Conservation (phyloP, 2,797 vertebrate genomes). For the Aphelocoma californica region DNA sequence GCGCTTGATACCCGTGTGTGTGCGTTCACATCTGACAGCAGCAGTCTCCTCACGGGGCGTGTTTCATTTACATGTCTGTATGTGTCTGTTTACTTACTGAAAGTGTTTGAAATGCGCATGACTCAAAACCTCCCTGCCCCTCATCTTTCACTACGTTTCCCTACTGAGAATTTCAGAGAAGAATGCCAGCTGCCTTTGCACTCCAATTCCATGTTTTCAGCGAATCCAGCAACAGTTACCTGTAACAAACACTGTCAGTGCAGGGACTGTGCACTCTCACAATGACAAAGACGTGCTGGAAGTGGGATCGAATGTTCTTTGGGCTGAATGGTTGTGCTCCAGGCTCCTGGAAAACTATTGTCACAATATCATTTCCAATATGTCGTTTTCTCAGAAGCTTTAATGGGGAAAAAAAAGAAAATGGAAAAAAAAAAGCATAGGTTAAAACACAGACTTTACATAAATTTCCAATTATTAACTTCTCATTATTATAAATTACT, state of each 20-base stretch:
- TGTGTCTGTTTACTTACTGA: background rate
- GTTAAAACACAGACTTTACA: background rate
- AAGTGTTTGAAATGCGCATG: background rate
- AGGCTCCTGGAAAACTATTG: conserved; percentile 97
- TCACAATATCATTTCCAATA: conserved; percentile 98
- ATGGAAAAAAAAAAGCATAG: background rate
- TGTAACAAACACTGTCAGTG: conserved; percentile 93
- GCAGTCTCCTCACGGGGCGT: rapidly evolving
- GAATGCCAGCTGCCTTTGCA: background rate
- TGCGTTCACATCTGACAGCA: background rate
- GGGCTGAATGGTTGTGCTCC: conserved; percentile 95
- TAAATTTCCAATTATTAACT: background rate
- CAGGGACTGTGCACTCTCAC: conserved; percentile 91
- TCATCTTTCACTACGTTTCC: background rate
- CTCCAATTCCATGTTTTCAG: rapidly evolving
- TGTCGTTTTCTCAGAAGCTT: conserved; percentile 95
- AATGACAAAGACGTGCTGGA: conserved; percentile 96
- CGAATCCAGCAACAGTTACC: conserved; percentile 68
- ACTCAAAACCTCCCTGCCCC: background rate
- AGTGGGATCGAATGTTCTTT: conserved; percentile 94
- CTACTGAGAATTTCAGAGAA: background rate
- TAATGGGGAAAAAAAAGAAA: background rate
- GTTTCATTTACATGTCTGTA: rapidly evolving
- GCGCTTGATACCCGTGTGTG: rapidly evolving
- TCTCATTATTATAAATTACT: background rate